Percentiles rank a stretch among this genome's conserved stretches.
Evolutionary conservation across 2,113 vertebrate species (phyloP).

Genomic region (rabbit (Oryctolagus cuniculus)): DNA sequence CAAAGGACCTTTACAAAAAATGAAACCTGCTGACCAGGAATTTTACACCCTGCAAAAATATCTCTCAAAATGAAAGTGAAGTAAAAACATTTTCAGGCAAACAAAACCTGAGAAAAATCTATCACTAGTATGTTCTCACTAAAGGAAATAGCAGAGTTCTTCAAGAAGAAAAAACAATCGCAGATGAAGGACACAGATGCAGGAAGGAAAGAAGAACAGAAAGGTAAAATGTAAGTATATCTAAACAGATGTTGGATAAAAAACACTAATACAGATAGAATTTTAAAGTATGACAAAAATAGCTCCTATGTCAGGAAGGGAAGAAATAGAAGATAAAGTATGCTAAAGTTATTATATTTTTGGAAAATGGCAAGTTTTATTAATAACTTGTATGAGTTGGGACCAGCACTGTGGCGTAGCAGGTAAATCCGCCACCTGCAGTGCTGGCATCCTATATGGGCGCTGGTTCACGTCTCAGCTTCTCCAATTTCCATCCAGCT

Average conservation of each 20-base stretch:
- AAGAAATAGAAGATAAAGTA: neutral
- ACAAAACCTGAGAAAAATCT: neutral
- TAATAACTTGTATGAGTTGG: slow-evolving; percentile 1
- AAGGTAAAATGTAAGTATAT: neutral
- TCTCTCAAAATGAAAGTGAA: slow-evolving; percentile 13
- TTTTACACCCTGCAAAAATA: slow-evolving; percentile 23
- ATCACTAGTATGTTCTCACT: neutral
- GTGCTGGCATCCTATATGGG: too few relatives aligned
- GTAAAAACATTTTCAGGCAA: slow-evolving; percentile 27
- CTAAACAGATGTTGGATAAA: neutral
- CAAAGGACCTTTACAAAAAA: neutral
- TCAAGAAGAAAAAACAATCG: slow-evolving; percentile 42
- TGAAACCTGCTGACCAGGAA: neutral
- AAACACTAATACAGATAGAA: neutral
- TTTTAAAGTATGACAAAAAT: slow-evolving; percentile 11
- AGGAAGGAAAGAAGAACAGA: neutral
- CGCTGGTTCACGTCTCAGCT: too few relatives aligned
- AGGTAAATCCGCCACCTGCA: too few relatives aligned
- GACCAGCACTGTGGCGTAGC: too few relatives aligned
- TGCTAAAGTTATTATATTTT: neutral
- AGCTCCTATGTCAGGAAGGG: neutral
- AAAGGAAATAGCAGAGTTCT: slow-evolving; percentile 33
- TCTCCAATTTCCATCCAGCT: too few relatives aligned
- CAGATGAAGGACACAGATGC: neutral
- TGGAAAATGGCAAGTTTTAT: slow-evolving; percentile 8